Percentiles rank a stretch among this genome's conserved stretches.
Conservation (phyloP, 2,797 vertebrate species). For the Myiotriccus ornatus region DNA sequence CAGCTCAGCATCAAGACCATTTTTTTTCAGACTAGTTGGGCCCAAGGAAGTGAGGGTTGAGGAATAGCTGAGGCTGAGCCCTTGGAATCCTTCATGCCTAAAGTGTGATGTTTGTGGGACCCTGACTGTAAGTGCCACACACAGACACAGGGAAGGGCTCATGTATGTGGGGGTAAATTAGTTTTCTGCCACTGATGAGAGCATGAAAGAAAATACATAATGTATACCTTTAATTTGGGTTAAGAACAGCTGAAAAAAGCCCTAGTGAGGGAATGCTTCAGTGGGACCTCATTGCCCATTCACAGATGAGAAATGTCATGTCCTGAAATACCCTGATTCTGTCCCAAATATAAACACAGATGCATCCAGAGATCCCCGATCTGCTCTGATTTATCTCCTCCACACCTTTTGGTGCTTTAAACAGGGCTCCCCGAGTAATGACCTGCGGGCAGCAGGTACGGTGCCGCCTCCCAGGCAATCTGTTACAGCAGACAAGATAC, state of each 20-base stretch:
- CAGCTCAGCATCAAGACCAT: background rate
- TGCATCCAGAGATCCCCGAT: background rate
- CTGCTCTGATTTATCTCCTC: background rate
- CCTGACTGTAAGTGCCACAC: background rate
- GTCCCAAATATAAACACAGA: background rate
- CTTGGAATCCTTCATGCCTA: background rate
- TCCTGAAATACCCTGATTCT: background rate
- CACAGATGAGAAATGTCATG: background rate
- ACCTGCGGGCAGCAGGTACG: background rate
- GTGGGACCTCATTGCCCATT: background rate
- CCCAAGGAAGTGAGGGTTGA: accelerated
- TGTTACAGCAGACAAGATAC: background rate
- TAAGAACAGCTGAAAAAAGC: background rate
- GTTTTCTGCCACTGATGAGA: background rate
- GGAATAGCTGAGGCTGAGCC: background rate
- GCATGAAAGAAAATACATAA: background rate
- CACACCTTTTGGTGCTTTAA: background rate
- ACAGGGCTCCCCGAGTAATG: background rate
- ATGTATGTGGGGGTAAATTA: accelerated
- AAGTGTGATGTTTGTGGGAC: background rate
- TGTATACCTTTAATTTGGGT: background rate
- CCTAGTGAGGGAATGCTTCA: background rate
- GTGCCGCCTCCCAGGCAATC: background rate
- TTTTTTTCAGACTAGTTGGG: background rate
- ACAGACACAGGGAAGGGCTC: background rate